These are phyloP conservation scores for Vimba vimba DNA, from an alignment of 2,113 vertebrate species.

Conservation along the genomic window DNA sequence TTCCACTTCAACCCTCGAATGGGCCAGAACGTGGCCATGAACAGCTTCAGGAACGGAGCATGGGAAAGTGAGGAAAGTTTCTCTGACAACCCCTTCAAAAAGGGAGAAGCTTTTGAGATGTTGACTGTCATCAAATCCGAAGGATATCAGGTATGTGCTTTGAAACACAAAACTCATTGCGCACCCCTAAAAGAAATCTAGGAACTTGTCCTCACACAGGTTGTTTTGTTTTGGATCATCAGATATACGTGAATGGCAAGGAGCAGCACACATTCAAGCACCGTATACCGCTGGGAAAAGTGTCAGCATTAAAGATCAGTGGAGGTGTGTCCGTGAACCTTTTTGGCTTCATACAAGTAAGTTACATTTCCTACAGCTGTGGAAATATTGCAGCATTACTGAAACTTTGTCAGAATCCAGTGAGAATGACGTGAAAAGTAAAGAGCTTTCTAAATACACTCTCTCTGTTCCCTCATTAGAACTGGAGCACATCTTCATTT, in stretches of 20 bases:
- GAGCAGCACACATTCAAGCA: constrained; percentile 21
- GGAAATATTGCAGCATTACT: neutral
- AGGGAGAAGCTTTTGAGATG: constrained; percentile 5
- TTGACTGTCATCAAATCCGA: neutral
- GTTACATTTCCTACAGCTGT: neutral
- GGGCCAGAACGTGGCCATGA: neutral
- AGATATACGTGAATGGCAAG: constrained; percentile 45
- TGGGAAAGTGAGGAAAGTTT: constrained; percentile 1
- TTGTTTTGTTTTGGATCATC: neutral
- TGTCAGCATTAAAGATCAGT: neutral
- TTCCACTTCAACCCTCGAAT: constrained; percentile 32
- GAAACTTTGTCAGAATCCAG: neutral
- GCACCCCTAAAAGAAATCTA: neutral
- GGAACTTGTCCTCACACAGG: neutral
- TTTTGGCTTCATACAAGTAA: constrained; percentile 28
- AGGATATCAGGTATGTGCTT: constrained; percentile 42
- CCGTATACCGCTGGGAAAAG: constrained; percentile 37
- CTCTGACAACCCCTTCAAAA: constrained; percentile 30
- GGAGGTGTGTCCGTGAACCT: neutral
- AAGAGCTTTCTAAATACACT: neutral
- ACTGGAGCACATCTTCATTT: neutral
- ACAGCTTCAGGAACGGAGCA: neutral
- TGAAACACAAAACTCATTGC: neutral
- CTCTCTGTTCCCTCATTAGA: neutral
- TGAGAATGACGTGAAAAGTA: accelerated